Conservation (phyloP, 2,113 vertebrate genomes). For the Castor canadensis region DNA sequence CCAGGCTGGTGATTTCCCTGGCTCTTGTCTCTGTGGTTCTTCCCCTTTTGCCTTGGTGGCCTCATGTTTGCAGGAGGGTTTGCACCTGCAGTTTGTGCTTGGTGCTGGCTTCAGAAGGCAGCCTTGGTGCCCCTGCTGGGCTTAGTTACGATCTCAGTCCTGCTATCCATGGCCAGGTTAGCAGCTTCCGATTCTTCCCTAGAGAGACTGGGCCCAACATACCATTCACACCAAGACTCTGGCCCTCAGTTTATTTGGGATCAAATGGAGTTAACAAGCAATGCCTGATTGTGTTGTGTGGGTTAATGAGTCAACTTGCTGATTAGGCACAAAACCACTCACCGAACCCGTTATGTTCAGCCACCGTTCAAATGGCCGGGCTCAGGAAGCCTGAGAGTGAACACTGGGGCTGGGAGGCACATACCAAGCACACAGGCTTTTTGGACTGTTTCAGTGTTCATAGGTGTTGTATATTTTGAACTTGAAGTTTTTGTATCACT, state of each 20-base stretch:
- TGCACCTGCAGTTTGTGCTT: rapidly evolving
- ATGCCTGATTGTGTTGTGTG: background rate
- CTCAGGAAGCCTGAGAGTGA: background rate
- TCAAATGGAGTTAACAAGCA: background rate
- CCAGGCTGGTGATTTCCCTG: background rate
- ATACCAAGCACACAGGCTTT: background rate
- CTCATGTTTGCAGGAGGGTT: background rate
- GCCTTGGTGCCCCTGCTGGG: rapidly evolving
- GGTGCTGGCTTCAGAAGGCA: background rate
- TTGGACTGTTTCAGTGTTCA: background rate
- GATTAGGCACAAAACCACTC: background rate
- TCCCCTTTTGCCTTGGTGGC: rapidly evolving
- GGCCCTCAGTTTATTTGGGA: background rate
- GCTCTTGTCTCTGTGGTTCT: rapidly evolving
- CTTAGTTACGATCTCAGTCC: no score
- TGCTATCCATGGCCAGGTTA: background rate
- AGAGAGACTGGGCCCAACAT: background rate
- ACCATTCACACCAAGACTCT: background rate
- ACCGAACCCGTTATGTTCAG: background rate
- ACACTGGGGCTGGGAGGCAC: background rate
- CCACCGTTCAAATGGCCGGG: background rate
- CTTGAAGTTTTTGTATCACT: background rate
- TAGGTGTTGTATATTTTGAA: background rate
- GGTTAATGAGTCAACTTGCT: background rate
- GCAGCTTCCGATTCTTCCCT: background rate